Percentiles rank a stretch among this genome's conserved stretches.
Conservation (phyloP, 2,888 invertebrate species). For the Temnothorax unifasciatus region DNA sequence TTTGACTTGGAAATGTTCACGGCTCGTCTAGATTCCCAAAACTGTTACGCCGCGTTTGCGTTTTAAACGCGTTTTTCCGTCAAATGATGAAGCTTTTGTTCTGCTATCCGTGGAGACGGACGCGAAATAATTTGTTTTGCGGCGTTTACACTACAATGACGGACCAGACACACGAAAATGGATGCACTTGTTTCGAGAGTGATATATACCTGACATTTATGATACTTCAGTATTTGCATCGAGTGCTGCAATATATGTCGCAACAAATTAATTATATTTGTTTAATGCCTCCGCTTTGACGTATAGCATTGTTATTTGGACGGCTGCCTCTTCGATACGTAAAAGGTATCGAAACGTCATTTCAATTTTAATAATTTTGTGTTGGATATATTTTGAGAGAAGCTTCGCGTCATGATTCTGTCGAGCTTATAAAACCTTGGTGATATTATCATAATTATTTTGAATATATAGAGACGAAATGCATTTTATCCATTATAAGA, state of each 20-base stretch:
- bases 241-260: slow-evolving; percentile 29
- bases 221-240: slow-evolving; percentile 22
- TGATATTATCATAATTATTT: slow-evolving; percentile 32
- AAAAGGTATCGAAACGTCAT: slow-evolving; percentile 6
- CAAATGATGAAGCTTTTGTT: slow-evolving; percentile 31
- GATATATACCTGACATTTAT: slow-evolving; percentile 39
- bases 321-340: background rate
- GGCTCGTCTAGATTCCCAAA: slow-evolving; percentile 21
- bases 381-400: background rate
- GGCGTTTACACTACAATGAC: slow-evolving; percentile 37
- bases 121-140: slow-evolving; percentile 39
- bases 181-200: slow-evolving; percentile 38
- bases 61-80: slow-evolving; percentile 14
- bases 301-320: background rate
- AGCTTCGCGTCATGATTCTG: background rate
- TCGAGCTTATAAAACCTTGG: background rate
- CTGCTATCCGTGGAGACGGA: background rate
- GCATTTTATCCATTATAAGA: background rate
- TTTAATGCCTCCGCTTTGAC: slow-evolving; percentile 3
- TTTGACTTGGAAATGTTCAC: slow-evolving; percentile 54
- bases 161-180: slow-evolving; percentile 30
- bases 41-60: slow-evolving; percentile 15
- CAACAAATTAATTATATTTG: slow-evolving; percentile 43
- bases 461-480: background rate
- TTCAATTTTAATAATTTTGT: slow-evolving; percentile 25